Evolutionary conservation across 64 coral and sea anemone genomes (phyloP), one percentile per base, ranked within the genome.

Genomic region (Dendrophyllia cribrosa): DNA sequence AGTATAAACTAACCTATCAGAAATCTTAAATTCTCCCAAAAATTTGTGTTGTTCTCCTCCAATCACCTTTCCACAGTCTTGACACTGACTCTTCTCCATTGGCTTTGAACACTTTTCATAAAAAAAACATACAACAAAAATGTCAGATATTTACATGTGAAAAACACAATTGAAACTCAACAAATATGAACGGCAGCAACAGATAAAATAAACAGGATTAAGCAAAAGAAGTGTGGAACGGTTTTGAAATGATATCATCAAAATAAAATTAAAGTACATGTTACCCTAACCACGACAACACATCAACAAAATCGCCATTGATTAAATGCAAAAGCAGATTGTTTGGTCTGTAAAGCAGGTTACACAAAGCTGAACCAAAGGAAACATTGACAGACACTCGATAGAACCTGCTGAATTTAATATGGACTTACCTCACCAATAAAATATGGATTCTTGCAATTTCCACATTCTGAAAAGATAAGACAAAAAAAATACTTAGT

Each of bases 381-480:
- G 34, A 34, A 34, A 34, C 34, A 34, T 34, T 34, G 0, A 34
- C 2, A 34, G 2, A 34, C 0, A 34, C 0, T 34, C 12, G 2
- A 73, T 44, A 0, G 43, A 73, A 24, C 10, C 15, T 43, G 7
- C 34, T 43, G 7, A 5, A 6, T 2, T 4, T 15, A 60, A 20
- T 6, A 66, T 13, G 20, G 16, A 9, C 80, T 67, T 51, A 83
- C 79, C 79, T 83, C 79, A 4, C 79, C 79, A 83, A 83, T 83
- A 17, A 83, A 83, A 45, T 83, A 83, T 21, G 61, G 59, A 49
- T 66, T 43, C 34, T 22, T 83, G 25, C 79, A 83, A 49, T 66
- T 49, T 6, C 79, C 79, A 15, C 79, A 83, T 63, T 83, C 79
- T 83, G 17, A 49, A 83, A 66, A 61, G n/a, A 4, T 44, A 43